These are phyloP conservation scores for Empidonax traillii DNA, from an alignment of 2,113 vertebrate genomes.

Conservation along the genomic window DNA sequence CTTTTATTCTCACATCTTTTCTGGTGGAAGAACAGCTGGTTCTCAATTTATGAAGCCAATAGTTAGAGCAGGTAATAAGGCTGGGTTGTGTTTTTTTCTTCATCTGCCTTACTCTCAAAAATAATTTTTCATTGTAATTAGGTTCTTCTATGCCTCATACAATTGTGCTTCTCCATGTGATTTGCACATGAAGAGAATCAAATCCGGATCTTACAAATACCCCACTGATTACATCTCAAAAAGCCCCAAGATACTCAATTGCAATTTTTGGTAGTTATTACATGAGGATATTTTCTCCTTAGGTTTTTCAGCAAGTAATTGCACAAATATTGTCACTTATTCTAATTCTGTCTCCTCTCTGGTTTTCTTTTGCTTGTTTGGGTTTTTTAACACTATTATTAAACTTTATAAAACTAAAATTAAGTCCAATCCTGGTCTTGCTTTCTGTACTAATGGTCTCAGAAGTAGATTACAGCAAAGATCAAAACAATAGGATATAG, in stretches of 20 bases:
- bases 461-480: neutral
- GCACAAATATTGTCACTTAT: neutral
- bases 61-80: neutral
- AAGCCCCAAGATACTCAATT: neutral
- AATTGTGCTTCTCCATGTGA: neutral
- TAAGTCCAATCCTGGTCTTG: neutral
- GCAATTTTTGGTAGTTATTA: neutral
- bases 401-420: neutral
- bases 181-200: conserved; percentile 24
- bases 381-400: neutral
- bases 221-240: neutral
- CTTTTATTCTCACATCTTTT: neutral
- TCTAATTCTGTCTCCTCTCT: neutral
- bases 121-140: conserved; percentile 1
- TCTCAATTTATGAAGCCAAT: neutral
- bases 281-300: neutral
- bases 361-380: neutral
- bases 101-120: neutral
- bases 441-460: neutral
- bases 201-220: neutral
- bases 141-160: neutral
- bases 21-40: neutral
- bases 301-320: neutral
- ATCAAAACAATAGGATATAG: neutral
- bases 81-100: fast-evolving